Percentiles rank a stretch among this genome's conserved stretches.
Conservation (phyloP, 2,797 vertebrate species). For the Molossus molossus region DNA sequence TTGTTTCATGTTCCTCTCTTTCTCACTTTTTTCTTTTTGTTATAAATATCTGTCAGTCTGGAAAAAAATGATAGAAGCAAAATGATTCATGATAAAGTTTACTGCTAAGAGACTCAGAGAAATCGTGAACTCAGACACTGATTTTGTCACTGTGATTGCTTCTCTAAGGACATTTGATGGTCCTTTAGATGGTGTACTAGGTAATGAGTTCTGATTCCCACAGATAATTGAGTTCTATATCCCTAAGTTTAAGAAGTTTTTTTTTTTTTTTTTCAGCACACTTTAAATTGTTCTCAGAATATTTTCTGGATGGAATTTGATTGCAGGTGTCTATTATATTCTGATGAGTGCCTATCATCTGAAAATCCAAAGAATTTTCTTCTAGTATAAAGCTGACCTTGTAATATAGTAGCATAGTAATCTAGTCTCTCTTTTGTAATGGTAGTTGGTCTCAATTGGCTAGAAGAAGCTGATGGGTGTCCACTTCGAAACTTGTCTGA, state of each 20-base stretch:
- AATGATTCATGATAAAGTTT: conserved; percentile 63
- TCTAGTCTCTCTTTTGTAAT: conserved; percentile 28
- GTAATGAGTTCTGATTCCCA: conserved; percentile 67
- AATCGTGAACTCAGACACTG: conserved; percentile 64
- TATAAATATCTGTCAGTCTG: conserved; percentile 66
- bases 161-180: conserved; percentile 22
- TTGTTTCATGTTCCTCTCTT: background rate
- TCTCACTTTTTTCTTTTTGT: conserved; percentile 39
- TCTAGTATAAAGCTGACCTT: conserved; percentile 47
- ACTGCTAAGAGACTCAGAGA: conserved; percentile 44
- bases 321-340: conserved; percentile 58
- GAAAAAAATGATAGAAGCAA: conserved; percentile 64
- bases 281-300: conserved; percentile 56
- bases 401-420: conserved; percentile 18
- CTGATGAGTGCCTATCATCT: conserved; percentile 57
- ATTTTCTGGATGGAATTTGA: conserved; percentile 69
- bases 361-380: conserved; percentile 65
- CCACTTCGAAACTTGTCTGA: conserved; percentile 41
- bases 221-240: conserved; percentile 53
- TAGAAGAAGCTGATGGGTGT: background rate
- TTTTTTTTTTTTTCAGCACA: background rate
- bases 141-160: conserved; percentile 69
- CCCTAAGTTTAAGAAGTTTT: background rate
- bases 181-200: conserved; percentile 10
- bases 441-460: conserved; percentile 15